Base-by-base conservation (phyloP, 1,140 invertebrate genomes). In the Lysiphlebus fabarum region DNA sequence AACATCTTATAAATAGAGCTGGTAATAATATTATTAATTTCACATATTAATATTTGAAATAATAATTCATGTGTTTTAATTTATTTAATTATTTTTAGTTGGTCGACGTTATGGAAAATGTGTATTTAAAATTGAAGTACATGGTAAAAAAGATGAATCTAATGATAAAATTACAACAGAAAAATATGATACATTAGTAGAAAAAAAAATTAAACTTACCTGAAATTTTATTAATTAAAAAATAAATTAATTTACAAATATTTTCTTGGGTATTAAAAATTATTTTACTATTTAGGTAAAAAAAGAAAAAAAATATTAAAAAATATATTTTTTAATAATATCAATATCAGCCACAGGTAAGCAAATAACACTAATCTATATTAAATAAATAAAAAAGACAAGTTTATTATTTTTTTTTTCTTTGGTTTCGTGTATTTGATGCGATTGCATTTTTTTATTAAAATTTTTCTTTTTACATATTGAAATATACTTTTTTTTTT, bases 31-130 rank as follows among this genome's bases (percentile, higher is more conserved):
- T n/a, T n/a, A 68, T 58, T 57, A 61, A 34, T 45, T 33, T 5
- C 1, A 42, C n/a, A n/a, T n/a, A n/a, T n/a, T n/a, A n/a, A n/a
- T n/a, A n/a, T n/a, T n/a, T n/a, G n/a, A 56, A 47, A 33, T 38
- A 26, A 17, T 42, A 56, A 10, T 41, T 43, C 56, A 59, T 50
- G 58, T 42, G 55, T 58, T 44, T 55, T 59, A 54, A 38, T 44
- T 56, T 14, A 53, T 45, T 41, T 59, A 43, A 51, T 38, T 43
- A 53, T 58, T 75, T 75, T 49, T 53, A 80, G 81, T 82, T 67
- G 78, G 79, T 11, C 75, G 83, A 49, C 68, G 77, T 34, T 65
- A 75, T 64, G 82, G 83, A 42, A 84, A 83, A 73, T 73, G 79
- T 38, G 66, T 82, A 36, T 82, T 84, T 74, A 71, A 74, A 57